These are phyloP conservation scores for Allygus modestus DNA, from an alignment of 2,888 invertebrate genomes.

Conservation along the genomic window DNA sequence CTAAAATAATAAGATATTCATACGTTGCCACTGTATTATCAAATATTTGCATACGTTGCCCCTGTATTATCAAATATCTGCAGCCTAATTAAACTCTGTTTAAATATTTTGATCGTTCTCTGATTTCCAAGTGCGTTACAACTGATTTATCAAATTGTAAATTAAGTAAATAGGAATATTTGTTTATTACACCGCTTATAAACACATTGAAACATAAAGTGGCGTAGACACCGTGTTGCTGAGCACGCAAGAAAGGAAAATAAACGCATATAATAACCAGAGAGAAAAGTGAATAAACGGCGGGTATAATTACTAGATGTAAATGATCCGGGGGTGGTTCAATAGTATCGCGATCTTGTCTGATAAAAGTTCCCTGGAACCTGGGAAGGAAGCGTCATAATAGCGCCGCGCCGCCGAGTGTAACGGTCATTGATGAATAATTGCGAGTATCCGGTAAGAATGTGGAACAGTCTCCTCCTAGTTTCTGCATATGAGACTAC, in stretches of 20 bases:
- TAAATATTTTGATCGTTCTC: no score
- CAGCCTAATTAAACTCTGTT: no score
- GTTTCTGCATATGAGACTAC: slow-evolving; percentile 28
- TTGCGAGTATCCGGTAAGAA: slow-evolving; percentile 50
- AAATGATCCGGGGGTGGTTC: neutral
- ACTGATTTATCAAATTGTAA: no score
- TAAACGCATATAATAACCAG: neutral
- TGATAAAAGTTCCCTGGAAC: slow-evolving; percentile 32
- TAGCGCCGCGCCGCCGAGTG: slow-evolving; percentile 16
- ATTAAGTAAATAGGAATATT: neutral
- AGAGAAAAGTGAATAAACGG: slow-evolving; percentile 8
- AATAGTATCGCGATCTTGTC: slow-evolving; percentile 44
- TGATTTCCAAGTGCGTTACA: no score
- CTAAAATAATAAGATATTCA: no score
- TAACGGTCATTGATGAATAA: slow-evolving; percentile 57
- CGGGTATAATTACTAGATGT: slow-evolving; percentile 8
- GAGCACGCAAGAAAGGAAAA: neutral
- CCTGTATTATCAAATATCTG: no score
- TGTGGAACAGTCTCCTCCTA: neutral
- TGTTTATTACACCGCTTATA: neutral
- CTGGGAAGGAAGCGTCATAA: slow-evolving; percentile 37
- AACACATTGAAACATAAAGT: neutral
- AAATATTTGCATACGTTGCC: no score
- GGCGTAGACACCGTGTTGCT: no score
- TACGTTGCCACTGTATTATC: no score